These are phyloP conservation scores for Diplosoma virens DNA, from an alignment of 23 tunicate genomes.

Conservation along the genomic window DNA sequence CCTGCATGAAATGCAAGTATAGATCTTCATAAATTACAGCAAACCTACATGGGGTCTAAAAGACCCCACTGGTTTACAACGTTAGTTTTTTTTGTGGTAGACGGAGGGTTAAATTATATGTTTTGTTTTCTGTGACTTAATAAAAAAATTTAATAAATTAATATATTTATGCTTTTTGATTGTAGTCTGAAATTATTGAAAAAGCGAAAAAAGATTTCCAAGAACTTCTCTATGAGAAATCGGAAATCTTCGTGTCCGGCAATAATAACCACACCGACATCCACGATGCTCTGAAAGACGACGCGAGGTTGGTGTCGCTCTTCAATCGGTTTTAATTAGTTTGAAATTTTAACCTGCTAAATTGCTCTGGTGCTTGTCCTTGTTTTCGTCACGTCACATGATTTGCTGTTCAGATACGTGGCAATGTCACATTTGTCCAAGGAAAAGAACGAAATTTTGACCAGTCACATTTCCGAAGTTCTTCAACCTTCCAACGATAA, in stretches of 20 bases:
- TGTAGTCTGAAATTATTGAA: conserved; percentile 72
- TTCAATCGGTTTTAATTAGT: not conserved
- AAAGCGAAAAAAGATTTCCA: conserved; percentile 78
- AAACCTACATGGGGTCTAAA: too few relatives aligned
- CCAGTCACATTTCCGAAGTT: conserved; percentile 58
- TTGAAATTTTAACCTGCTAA: too few relatives aligned
- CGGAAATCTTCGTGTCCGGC: conserved; percentile 58
- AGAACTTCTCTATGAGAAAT: conserved; percentile 76
- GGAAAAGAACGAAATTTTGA: conserved; percentile 68
- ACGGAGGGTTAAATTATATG: too few relatives aligned
- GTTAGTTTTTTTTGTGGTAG: too few relatives aligned
- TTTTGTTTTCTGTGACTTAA: too few relatives aligned
- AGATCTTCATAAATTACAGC: too few relatives aligned
- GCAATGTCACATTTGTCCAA: conserved; percentile 59
- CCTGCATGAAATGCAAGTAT: too few relatives aligned
- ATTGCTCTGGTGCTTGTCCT: not conserved
- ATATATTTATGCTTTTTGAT: too few relatives aligned
- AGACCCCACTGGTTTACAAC: too few relatives aligned
- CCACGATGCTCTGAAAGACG: conserved; percentile 65
- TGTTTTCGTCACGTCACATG: not conserved
- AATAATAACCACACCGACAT: conserved; percentile 56
- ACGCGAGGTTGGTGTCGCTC: conserved; percentile 45
- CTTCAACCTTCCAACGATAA: conserved; percentile 60
- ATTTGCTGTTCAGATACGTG: conserved; percentile 59
- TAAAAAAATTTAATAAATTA: too few relatives aligned